phyloP scores from a whole-genome alignment of 2,797 vertebrate species.

The Gallirallus australis region DNA sequence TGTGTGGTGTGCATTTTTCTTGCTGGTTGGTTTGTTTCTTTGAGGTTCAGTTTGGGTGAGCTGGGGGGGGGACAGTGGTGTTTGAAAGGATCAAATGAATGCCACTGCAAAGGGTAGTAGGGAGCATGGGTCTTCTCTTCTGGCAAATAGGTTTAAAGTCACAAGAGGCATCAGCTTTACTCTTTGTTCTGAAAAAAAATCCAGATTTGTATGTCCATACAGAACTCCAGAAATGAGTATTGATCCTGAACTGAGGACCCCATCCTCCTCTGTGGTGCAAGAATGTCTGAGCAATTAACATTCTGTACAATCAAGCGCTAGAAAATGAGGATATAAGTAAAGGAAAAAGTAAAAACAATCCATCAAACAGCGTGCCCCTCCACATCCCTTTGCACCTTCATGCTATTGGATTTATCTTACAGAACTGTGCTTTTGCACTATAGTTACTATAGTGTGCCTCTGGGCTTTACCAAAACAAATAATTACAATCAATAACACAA shows the following conservation, averaged over 20 bases:
- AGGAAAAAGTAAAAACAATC: not conserved
- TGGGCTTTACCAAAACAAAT: not conserved
- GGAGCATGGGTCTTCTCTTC: not conserved
- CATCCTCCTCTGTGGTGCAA: not conserved
- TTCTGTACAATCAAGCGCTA: not conserved
- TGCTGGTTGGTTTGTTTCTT: not conserved
- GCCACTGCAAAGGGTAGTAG: not conserved
- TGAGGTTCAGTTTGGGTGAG: not conserved
- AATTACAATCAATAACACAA: constrained; percentile 8
- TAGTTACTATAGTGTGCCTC: not conserved
- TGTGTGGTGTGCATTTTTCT: accelerated
- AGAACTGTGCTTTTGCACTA: not conserved
- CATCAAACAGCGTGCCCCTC: not conserved
- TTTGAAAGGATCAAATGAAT: not conserved
- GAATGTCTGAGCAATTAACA: not conserved
- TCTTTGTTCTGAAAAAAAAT: not conserved
- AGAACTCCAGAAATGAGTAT: not conserved
- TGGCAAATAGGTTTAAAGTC: not conserved
- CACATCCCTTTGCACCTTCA: not conserved
- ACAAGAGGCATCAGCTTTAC: not conserved
- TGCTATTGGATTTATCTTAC: not conserved
- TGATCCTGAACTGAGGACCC: not conserved
- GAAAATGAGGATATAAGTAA: not conserved
- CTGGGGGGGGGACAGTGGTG: not conserved
- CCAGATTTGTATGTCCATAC: not conserved